Percentiles rank a stretch among this genome's conserved stretches.
Conservation (phyloP, 2,888 invertebrate species). For the Mylabris sibirica region DNA sequence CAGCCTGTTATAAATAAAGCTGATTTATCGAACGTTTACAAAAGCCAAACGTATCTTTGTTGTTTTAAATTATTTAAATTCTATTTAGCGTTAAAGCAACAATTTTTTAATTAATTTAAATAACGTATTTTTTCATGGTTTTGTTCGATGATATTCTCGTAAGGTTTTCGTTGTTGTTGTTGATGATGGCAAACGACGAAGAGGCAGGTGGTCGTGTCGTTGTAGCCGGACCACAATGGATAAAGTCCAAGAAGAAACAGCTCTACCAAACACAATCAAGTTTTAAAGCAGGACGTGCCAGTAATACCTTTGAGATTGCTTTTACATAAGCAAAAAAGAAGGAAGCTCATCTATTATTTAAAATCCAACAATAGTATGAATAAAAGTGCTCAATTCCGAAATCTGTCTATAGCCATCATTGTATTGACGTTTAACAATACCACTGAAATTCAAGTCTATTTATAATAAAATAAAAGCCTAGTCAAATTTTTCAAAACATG, state of each 20-base stretch:
- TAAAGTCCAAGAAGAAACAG: neutral
- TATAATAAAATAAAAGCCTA: neutral
- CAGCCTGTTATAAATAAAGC: slow-evolving; percentile 4
- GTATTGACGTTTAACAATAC: slow-evolving; percentile 1
- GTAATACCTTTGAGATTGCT: slow-evolving; percentile 45
- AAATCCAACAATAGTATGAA: slow-evolving; percentile 38
- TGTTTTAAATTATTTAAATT: neutral
- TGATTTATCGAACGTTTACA: slow-evolving; percentile 6
- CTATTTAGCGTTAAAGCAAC: neutral
- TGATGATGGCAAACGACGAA: neutral
- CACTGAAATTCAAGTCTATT: neutral
- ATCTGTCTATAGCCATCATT: slow-evolving; percentile 6
- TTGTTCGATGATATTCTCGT: neutral
- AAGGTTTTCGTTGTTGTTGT: neutral
- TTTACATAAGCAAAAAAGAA: slow-evolving; percentile 40
- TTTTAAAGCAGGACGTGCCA: slow-evolving; percentile 39
- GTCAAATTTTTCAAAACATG: slow-evolving; percentile 6
- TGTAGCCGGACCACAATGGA: slow-evolving; percentile 2
- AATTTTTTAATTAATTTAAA: neutral
- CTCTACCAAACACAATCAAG: slow-evolving; percentile 34
- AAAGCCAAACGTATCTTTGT: neutral
- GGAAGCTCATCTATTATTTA: slow-evolving; percentile 44
- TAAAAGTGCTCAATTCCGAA: neutral
- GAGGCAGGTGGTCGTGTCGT: slow-evolving; percentile 4
- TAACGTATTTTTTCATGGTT: neutral